Conservation (phyloP, 2,113 vertebrate genomes). For the Misgurnus anguillicaudatus region DNA sequence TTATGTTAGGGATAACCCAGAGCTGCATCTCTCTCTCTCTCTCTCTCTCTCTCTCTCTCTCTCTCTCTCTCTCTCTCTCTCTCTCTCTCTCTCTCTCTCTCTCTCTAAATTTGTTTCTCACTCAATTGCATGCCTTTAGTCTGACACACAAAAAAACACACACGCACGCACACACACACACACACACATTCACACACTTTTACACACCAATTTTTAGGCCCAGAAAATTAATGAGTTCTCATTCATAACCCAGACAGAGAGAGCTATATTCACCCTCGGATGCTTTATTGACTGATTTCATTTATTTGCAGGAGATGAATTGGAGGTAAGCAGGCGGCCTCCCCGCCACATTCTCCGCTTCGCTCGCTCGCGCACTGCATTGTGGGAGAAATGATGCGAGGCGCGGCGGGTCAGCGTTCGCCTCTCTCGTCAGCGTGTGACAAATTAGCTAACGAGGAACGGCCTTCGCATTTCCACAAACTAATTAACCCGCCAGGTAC, state of each 20-base stretch:
- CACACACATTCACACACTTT: conserved; percentile 19
- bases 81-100: conserved; percentile 3
- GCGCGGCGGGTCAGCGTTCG: conserved; percentile 91
- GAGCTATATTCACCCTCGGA: conserved; percentile 95
- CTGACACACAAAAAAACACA: conserved; percentile 20
- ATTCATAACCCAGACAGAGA: conserved; percentile 82
- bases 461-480: conserved; percentile 98
- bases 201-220: not conserved
- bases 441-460: conserved; percentile 99
- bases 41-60: conserved; percentile 19
- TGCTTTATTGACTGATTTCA: conserved; percentile 99
- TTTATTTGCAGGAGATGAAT: conserved; percentile 97
- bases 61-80: conserved; percentile 8
- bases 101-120: conserved; percentile 23
- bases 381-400: conserved; percentile 86
- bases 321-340: conserved; percentile 90
- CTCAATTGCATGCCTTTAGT: not conserved
- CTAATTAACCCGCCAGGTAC: conserved; percentile 98
- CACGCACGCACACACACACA: not conserved
- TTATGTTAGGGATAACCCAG: too few relatives aligned
- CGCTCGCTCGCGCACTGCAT: conserved; percentile 81
- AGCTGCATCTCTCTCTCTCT: not conserved
- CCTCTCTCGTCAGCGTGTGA: conserved; percentile 95
- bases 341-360: conserved; percentile 84
- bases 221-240: conserved; percentile 73